Conservation (phyloP, 1,140 invertebrate genomes). For the Drosophila auraria region DNA sequence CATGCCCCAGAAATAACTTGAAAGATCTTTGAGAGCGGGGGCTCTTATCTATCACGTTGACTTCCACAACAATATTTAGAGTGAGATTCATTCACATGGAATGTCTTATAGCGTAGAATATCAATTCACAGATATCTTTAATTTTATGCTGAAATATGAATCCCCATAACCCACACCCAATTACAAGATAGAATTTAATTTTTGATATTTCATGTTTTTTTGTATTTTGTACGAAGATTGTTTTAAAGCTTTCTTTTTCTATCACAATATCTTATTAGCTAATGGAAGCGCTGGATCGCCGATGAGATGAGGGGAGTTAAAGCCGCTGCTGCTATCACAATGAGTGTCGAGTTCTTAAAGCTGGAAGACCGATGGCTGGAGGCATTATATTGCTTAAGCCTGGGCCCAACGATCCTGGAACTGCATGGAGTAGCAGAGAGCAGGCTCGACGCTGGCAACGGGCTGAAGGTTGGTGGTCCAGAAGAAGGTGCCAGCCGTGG, state of each 20-base stretch:
- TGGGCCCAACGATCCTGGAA: conserved; percentile 86
- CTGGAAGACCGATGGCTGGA: conserved; percentile 41
- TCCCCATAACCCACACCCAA: conserved; percentile 27
- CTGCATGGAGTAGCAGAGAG: conserved; percentile 85
- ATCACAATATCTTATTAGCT: conserved; percentile 78
- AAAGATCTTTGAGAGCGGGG: conserved; percentile 4
- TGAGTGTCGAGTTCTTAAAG: conserved; percentile 66
- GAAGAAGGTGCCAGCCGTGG: conserved; percentile 87
- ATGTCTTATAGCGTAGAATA: not conserved
- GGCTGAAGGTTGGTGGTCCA: conserved; percentile 86
- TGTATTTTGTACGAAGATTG: conserved; percentile 57
- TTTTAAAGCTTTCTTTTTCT: conserved; percentile 73
- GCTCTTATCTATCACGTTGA: conserved; percentile 32
- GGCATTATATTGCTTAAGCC: conserved; percentile 79
- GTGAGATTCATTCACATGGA: conserved; percentile 21
- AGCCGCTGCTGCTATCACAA: conserved; percentile 76
- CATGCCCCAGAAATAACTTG: conserved; percentile 17
- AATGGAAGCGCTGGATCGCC: conserved; percentile 79
- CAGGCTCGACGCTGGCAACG: conserved; percentile 77
- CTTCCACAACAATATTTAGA: conserved; percentile 19
- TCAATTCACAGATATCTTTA: conserved; percentile 1
- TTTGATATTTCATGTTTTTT: conserved; percentile 50
- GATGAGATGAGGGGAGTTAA: conserved; percentile 55
- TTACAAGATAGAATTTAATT: conserved; percentile 59
- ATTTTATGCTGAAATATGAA: conserved; percentile 12